Percentiles rank a stretch among this genome's conserved stretches.
phyloP scores from a whole-genome alignment of 2,888 invertebrate genomes.

The Mayetiola destructor region DNA sequence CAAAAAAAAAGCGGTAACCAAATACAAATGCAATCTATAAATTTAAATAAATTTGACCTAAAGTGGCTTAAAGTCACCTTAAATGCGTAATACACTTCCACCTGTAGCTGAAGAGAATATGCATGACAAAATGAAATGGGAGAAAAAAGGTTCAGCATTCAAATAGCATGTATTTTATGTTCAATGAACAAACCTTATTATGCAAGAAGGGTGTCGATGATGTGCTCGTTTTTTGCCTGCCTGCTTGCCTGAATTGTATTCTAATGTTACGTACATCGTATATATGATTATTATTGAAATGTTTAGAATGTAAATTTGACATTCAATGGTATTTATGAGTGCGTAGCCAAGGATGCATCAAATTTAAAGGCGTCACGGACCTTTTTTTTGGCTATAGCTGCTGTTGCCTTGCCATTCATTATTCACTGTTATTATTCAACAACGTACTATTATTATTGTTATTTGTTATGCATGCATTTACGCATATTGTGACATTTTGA shows the following conservation, averaged over 20 bases:
- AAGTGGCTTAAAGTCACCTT: conserved; percentile 10
- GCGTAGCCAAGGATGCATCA: background rate
- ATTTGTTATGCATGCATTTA: too few species aligned
- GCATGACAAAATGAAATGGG: background rate
- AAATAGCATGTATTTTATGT: background rate
- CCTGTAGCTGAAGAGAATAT: conserved; percentile 4
- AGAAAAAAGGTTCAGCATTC: background rate
- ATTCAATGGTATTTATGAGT: background rate
- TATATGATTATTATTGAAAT: background rate
- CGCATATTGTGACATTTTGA: background rate
- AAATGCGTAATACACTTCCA: background rate
- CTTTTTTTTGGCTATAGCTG: too few species aligned
- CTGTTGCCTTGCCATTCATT: too few species aligned
- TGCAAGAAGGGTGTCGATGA: conserved; percentile 12
- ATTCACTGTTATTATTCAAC: background rate
- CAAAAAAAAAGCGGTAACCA: background rate
- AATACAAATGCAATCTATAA: conserved; percentile 3
- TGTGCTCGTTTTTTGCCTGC: conserved; percentile 10
- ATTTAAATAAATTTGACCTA: conserved; percentile 12
- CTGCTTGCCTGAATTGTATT: too few species aligned
- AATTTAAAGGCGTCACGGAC: background rate
- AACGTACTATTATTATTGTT: too few species aligned
- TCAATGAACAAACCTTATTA: conserved; percentile 5
- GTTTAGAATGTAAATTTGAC: background rate
- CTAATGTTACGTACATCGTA: background rate